Evolutionary conservation across 1,140 invertebrate species (phyloP), one percentile per base, ranked within the genome.

Genomic region (Lethrus apterus): DNA sequence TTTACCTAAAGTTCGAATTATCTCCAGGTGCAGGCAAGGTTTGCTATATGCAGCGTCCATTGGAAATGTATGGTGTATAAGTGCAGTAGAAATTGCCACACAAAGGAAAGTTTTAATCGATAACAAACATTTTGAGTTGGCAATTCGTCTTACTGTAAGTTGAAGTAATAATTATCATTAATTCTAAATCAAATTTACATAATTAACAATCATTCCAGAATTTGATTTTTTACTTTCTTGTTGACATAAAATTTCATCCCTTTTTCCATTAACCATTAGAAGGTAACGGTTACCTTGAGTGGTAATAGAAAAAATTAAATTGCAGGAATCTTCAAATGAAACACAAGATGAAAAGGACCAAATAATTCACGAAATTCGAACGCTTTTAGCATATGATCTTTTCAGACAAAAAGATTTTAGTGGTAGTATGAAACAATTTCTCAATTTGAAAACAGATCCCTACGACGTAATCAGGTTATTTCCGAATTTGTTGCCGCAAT

Each of bases 391-490:
- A 0, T 84, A 92, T 60, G 83, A 97, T 67, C 68, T 95, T 2
- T 97, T 98, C 66, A 81, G 81, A 33, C 84, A 85, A 56, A 89
- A 89, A 59, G 76, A 86, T 49, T 98, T 91, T 67, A 74, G 83
- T 30, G 83, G 89, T 54, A 89, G 93, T 0, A 91, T 98, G 86
- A 79, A 84, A 46, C 80, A 94, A 57, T 98, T 97, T 69, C 74
- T 84, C 4, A 84, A 89, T 64, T 67, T 96, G 4, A 80, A 83
- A 41, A 95, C 89, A 29, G 91, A 97, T 75, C 90, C 93, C 0
- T 89, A 88, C 40, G 88, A 95, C 67, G 93, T 98, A 0, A 97
- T 97, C 55, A 82, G 89, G 46, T 67, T 98, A 8, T 97, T 93
- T 72, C 93, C 94, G 2, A 87, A 91, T 63, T 69, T 96, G 29